Percentiles rank a stretch among this genome's conserved stretches.
These are phyloP conservation scores for Diarsia rubi DNA, from an alignment of 2,888 invertebrate genomes.

Conservation along the genomic window DNA sequence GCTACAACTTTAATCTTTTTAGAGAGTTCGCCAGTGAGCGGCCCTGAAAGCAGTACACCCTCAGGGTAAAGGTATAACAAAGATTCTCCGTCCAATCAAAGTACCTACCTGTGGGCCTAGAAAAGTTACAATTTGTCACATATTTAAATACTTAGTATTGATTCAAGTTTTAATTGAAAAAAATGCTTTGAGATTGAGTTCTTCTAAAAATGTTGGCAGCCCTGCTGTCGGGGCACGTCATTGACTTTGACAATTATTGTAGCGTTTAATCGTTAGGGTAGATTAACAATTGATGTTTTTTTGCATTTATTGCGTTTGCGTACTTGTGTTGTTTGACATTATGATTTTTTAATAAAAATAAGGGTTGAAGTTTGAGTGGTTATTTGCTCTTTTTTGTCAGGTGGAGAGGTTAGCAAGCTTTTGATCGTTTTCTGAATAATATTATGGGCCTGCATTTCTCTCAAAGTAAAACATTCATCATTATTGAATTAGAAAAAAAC, in stretches of 20 bases:
- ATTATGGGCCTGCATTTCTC: background rate
- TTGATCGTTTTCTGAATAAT: background rate
- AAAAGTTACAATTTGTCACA: no score
- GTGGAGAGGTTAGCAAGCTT: background rate
- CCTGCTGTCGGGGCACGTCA: conserved; percentile 27
- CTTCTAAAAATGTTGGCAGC: no score
- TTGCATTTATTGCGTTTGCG: conserved; percentile 21
- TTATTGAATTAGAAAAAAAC: no score
- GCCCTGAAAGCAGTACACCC: no score
- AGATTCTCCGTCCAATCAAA: no score
- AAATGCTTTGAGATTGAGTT: no score
- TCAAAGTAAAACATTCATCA: background rate
- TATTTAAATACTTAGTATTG: no score
- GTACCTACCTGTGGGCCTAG: no score
- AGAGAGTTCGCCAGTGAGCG: no score
- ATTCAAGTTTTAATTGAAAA: no score
- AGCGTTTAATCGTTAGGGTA: conserved; percentile 50
- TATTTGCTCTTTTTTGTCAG: conserved; percentile 8
- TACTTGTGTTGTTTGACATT: conserved; percentile 34
- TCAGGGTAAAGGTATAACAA: no score
- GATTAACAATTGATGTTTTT: conserved; percentile 54
- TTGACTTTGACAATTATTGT: conserved; percentile 69
- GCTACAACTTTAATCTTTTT: no score
- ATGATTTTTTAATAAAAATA: conserved; percentile 48
- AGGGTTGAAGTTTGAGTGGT: background rate